Evolutionary conservation across 2,113 vertebrate genomes (phyloP).

Genomic region (Cathartes aura): DNA sequence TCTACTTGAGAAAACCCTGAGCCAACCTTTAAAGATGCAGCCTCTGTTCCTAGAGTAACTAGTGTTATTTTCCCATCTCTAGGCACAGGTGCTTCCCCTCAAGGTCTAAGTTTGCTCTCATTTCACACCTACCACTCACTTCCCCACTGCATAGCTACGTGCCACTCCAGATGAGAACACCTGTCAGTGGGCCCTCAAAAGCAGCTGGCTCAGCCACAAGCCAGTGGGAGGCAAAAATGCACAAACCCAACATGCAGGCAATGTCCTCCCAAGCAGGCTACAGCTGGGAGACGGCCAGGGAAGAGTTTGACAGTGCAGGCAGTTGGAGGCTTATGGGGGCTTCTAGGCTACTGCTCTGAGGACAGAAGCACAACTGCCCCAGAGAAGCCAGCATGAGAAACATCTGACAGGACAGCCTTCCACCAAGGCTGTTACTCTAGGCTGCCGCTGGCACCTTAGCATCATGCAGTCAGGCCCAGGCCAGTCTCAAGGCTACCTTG

Average conservation of each 20-base stretch:
- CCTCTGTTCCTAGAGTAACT: not conserved
- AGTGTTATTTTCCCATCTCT: not conserved
- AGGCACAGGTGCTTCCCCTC: slow-evolving; percentile 6
- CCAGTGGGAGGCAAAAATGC: slow-evolving; percentile 7
- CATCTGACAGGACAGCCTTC: not conserved
- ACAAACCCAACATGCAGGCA: not conserved
- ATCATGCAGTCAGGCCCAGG: not conserved
- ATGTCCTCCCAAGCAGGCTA: not conserved
- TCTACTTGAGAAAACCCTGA: not conserved
- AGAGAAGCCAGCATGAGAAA: not conserved
- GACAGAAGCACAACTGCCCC: not conserved
- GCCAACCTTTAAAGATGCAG: not conserved
- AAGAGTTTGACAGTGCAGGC: not conserved
- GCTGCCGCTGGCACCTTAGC: not conserved
- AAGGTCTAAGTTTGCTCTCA: not conserved
- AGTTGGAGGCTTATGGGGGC: rapidly evolving
- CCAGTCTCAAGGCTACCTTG: not conserved
- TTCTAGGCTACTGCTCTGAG: not conserved
- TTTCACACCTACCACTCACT: slow-evolving; percentile 37
- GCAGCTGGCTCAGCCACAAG: slow-evolving; percentile 18
- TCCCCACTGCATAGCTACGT: not conserved
- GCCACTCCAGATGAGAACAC: not conserved
- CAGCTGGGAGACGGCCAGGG: not conserved
- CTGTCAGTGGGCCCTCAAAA: not conserved
- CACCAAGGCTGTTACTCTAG: not conserved